Evolutionary conservation across 35 echinoderm and acorn worm species (phyloP).

Genomic region (Strongylocentrotus purpuratus): DNA sequence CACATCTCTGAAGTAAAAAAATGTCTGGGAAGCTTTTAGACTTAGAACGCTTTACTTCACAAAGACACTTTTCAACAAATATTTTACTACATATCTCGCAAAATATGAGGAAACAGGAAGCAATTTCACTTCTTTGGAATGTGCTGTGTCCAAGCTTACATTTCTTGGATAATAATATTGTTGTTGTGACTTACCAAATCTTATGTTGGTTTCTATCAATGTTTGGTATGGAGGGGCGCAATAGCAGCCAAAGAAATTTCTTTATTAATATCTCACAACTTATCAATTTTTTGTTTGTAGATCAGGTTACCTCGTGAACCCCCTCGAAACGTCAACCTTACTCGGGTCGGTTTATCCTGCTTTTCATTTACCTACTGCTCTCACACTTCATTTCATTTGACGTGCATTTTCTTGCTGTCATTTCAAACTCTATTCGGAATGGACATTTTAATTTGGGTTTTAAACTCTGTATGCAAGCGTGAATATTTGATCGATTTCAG

Average conservation of each 20-base stretch:
- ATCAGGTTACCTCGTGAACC: neutral
- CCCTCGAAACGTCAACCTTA: neutral
- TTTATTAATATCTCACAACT: neutral
- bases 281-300: neutral
- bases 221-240: neutral
- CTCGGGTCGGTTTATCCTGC: constrained; percentile 8
- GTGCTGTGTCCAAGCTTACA: neutral
- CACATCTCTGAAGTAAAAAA: neutral
- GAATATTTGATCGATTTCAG: neutral
- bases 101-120: neutral
- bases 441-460: neutral
- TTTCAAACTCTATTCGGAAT: neutral
- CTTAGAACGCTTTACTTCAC: neutral
- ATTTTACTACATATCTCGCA: neutral
- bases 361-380: neutral
- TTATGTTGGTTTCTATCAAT: neutral
- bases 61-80: neutral
- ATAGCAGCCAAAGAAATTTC: neutral
- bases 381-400: neutral
- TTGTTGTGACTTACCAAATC: neutral
- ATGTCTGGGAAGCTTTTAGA: neutral
- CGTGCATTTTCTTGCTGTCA: neutral
- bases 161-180: neutral
- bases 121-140: neutral
- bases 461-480: neutral